These are phyloP conservation scores for Dioctria rufipes DNA, from an alignment of 2,888 invertebrate species.

Conservation along the genomic window DNA sequence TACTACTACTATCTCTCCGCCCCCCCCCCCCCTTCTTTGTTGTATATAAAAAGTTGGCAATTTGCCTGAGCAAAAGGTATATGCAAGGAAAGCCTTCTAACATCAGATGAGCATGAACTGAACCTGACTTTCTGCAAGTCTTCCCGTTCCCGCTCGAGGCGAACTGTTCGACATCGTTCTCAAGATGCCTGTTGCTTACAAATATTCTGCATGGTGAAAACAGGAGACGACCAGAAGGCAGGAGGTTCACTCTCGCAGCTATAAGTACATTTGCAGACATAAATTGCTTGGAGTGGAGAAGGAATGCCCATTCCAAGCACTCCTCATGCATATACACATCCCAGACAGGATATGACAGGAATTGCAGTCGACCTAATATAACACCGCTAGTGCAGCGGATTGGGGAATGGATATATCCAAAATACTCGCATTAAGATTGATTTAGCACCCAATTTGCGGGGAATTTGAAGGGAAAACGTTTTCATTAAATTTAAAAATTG, in stretches of 20 bases:
- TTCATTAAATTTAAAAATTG: conserved; percentile 49
- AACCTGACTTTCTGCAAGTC: conserved; percentile 14
- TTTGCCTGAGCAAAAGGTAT: conserved; percentile 16
- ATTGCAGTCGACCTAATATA: conserved; percentile 51
- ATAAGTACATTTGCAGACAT: conserved; percentile 24
- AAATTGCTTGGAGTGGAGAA: conserved; percentile 29
- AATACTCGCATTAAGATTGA: conserved; percentile 48
- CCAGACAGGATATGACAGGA: conserved; percentile 47
- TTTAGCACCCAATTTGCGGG: conserved; percentile 48
- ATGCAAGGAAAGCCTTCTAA: conserved; percentile 22
- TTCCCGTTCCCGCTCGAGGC: neutral
- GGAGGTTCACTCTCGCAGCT: neutral
- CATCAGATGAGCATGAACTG: conserved; percentile 14
- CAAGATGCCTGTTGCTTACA: conserved; percentile 51
- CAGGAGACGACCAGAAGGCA: neutral
- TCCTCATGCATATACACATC: conserved; percentile 30
- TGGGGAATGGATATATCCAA: conserved; percentile 41
- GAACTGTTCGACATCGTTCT: conserved; percentile 4
- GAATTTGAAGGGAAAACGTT: conserved; percentile 38
- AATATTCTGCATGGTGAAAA: neutral
- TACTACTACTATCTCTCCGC: too few relatives aligned
- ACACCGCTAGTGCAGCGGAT: conserved; percentile 50
- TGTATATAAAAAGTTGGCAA: conserved; percentile 44
- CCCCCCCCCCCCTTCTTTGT: neutral
- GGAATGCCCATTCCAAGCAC: neutral